Evolutionary conservation across 2,113 vertebrate genomes (phyloP), one percentile per base, ranked within the genome.

Genomic region (Brachyistius frenatus): DNA sequence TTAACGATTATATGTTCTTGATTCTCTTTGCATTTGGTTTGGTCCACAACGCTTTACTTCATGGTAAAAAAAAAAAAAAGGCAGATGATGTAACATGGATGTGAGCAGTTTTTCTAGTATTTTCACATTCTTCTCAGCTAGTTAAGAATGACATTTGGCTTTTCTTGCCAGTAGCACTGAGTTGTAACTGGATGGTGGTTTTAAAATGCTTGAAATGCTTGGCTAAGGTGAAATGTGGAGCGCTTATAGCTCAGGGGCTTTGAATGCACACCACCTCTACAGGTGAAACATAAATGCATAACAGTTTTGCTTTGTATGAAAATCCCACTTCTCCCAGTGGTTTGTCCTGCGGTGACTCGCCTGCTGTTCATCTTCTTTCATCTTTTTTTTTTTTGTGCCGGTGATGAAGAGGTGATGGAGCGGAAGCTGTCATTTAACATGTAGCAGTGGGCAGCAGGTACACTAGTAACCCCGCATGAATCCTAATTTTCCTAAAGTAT

Each of bases 331-430:
- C 47, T 36, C 52, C 35, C 23, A 23, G 49, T 60, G 66, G 62
- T 74, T 74, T 61, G 50, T 58, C 53, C 35, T 77, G 60, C 30
- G 5, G 15, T 78, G 50, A 83, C 68, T 66, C 60, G 49, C 49
- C 10, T 73, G 56, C 23, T 62, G 33, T 62, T 55, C 47, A 23
- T 7, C 39, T 60, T 23, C 39, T 78, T 54, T 46, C 47, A 14
- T 58, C 23, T 47, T 33, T 67, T 37, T 70, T n/a, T 2, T 52
- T 16, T 46, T 14, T 23, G 31, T 70, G 47, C 54, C 61, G 14
- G 35, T 66, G 8, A 3, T 58, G 13, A 61, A 16, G 30, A 7
- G 5, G 15, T 6, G 49, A 16, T 52, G 49, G 41, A 44, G 41
- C 2, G 23, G 23, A 23, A 23, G 23, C 23, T 23, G 23, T 23